Conservation (phyloP, 2,888 invertebrate genomes). For the Pelosia muscerda region DNA sequence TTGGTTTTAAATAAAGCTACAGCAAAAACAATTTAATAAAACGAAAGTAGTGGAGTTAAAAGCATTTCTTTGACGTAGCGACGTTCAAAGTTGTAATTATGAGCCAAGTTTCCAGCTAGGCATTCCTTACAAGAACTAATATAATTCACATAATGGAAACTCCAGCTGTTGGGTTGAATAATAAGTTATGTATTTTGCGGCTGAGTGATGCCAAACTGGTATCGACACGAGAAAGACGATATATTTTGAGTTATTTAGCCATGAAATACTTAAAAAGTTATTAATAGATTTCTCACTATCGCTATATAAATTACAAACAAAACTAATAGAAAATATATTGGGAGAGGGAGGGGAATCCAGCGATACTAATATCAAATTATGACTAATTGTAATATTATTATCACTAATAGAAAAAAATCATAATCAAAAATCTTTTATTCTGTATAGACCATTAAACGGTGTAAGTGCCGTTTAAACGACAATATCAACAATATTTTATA, state of each 20-base stretch:
- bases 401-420: too few relatives aligned
- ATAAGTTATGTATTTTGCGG: slow-evolving; percentile 1
- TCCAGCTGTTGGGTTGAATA: background rate
- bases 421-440: too few relatives aligned
- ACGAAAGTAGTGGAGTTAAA: background rate
- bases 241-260: background rate
- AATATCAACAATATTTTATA: too few relatives aligned
- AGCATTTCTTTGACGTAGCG: background rate
- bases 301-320: too few relatives aligned
- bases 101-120: background rate
- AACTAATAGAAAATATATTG: too few relatives aligned
- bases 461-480: too few relatives aligned
- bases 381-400: too few relatives aligned
- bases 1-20: background rate
- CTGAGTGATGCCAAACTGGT: background rate
- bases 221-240: background rate
- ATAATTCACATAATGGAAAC: background rate
- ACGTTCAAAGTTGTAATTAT: slow-evolving; percentile 4
- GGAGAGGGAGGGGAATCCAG: too few relatives aligned
- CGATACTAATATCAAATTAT: too few relatives aligned
- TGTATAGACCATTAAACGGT: too few relatives aligned
- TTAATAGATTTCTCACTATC: too few relatives aligned
- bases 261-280: too few relatives aligned
- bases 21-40: background rate
- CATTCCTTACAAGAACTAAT: background rate